Base-by-base conservation (phyloP, 1,140 invertebrate species). In the Rhyzopertha dominica region DNA sequence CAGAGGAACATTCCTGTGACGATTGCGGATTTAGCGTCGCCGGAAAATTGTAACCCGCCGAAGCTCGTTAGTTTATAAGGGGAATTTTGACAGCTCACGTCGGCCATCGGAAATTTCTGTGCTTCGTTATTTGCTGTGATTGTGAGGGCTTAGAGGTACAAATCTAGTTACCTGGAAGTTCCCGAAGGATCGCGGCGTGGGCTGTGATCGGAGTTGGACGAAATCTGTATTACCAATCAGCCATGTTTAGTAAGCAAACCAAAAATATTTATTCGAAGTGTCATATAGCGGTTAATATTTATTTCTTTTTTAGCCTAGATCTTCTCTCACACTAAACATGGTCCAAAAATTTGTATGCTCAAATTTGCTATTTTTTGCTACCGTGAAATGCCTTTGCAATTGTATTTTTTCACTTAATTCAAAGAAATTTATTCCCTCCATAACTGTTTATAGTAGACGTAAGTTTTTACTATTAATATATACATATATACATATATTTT, bases 51-150 rank as follows among this genome's bases (percentile, higher is more conserved):
- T 51, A 70, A 81, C 54, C 78, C 81, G 37, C 79, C 79, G 5
- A 85, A 85, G 63, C 71, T 86, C 26, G 82, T 85, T 51, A 84
- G 81, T 45, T 81, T 86, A 74, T 86, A 80, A 81, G 47, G 25
- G 17, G 29, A 26, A 39, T 39, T 39, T 39, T 39, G n/a, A 18
- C 25, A 40, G 25, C 4, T 38, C 36, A 24, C 18, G 36, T 38
- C 10, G 13, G 19, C 29, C 29, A 24, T 38, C 23, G 23, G 25
- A 16, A 9, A 9, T 32, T 7, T 32, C 24, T 39, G 29, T 39
- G 22, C 10, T 39, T 39, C 20, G 25, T 38, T 39, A n/a, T 28
- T 26, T 23, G 23, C 25, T 26, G 12, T 39, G 19, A 35, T 16
- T 32, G 23, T 39, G 23, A 39, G 37, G 25, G 37, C 37, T 39